These are phyloP conservation scores for Diorhabda sublineata DNA, from an alignment of 1,140 invertebrate genomes.

Conservation along the genomic window DNA sequence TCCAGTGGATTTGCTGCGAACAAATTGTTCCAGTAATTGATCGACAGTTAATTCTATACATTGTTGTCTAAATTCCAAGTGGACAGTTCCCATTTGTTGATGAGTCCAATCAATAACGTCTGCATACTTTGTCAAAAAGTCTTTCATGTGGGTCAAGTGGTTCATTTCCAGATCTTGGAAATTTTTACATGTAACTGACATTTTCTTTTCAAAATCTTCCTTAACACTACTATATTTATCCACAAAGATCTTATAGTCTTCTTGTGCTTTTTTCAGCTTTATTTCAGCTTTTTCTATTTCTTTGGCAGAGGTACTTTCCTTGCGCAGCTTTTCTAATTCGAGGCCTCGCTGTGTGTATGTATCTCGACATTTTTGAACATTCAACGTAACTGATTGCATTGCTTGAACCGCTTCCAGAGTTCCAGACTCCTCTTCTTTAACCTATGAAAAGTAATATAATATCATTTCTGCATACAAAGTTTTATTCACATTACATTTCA, in stretches of 20 bases:
- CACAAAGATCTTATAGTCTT: slow-evolving; percentile 84
- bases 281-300: slow-evolving; percentile 90
- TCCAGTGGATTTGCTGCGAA: slow-evolving; percentile 85
- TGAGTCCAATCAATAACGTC: slow-evolving; percentile 85
- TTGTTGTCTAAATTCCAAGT: slow-evolving; percentile 84
- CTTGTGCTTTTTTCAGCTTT: slow-evolving; percentile 89
- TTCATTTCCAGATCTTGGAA: slow-evolving; percentile 93
- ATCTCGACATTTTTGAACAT: slow-evolving; percentile 87
- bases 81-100: slow-evolving; percentile 83
- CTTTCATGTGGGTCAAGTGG: slow-evolving; percentile 92
- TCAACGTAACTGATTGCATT: slow-evolving; percentile 81
- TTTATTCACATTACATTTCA: too few species aligned
- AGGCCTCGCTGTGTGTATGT: slow-evolving; percentile 75
- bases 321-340: slow-evolving; percentile 83
- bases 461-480: too few species aligned
- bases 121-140: slow-evolving; percentile 86
- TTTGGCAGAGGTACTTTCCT: slow-evolving; percentile 85
- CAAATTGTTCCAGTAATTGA: slow-evolving; percentile 85
- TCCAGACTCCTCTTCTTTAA: slow-evolving; percentile 90
- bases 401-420: slow-evolving; percentile 85
- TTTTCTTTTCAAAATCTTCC: slow-evolving; percentile 91
- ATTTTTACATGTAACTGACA: slow-evolving; percentile 88
- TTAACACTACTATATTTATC: slow-evolving; percentile 86
- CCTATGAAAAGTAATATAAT: slow-evolving; percentile 47
- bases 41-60: slow-evolving; percentile 89